Percentiles rank a stretch among this genome's conserved stretches.
Conservation (phyloP, 2,888 invertebrate species). For the Brachyptera risi region DNA sequence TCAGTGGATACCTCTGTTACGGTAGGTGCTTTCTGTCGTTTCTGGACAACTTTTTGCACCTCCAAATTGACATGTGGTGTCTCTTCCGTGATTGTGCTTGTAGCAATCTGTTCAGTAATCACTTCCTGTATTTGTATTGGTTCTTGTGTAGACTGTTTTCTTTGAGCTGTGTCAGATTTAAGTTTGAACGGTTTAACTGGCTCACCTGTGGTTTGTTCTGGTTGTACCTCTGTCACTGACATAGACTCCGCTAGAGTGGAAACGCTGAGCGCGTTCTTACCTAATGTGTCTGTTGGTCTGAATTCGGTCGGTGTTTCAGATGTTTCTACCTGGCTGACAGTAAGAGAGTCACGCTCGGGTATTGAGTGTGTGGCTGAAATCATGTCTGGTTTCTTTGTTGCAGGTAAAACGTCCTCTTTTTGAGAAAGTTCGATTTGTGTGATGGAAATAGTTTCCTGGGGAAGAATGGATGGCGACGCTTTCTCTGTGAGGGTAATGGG, state of each 20-base stretch:
- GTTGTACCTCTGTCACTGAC: slow-evolving; percentile 29
- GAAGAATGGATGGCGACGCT: slow-evolving; percentile 22
- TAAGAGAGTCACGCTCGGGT: slow-evolving; percentile 32
- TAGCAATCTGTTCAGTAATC: slow-evolving; percentile 33
- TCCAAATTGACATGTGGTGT: slow-evolving; percentile 27
- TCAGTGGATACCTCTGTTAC: slow-evolving; percentile 31
- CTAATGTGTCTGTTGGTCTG: slow-evolving; percentile 25
- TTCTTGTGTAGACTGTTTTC: slow-evolving; percentile 31
- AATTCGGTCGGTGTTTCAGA: slow-evolving; percentile 30
- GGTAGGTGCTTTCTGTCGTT: slow-evolving; percentile 30
- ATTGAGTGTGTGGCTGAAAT: slow-evolving; percentile 31
- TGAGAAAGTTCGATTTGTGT: slow-evolving; percentile 30
- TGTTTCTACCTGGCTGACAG: slow-evolving; percentile 31
- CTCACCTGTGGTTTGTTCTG: slow-evolving; percentile 26
- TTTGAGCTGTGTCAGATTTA: slow-evolving; percentile 31
- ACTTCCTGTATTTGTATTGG: slow-evolving; percentile 33
- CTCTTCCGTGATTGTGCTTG: slow-evolving; percentile 27
- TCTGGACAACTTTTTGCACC: slow-evolving; percentile 30
- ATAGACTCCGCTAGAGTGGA: slow-evolving; percentile 28
- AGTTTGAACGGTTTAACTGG: slow-evolving; percentile 30
- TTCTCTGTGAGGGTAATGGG: slow-evolving; percentile 19
- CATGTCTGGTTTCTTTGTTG: slow-evolving; percentile 37
- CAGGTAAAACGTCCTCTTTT: slow-evolving; percentile 25
- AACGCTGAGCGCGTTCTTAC: slow-evolving; percentile 23
- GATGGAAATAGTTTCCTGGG: slow-evolving; percentile 30